Percentiles rank a stretch among this genome's conserved stretches.
Conservation (phyloP, 2,113 vertebrate species). For the Cyphomyrus discorhynchus region DNA sequence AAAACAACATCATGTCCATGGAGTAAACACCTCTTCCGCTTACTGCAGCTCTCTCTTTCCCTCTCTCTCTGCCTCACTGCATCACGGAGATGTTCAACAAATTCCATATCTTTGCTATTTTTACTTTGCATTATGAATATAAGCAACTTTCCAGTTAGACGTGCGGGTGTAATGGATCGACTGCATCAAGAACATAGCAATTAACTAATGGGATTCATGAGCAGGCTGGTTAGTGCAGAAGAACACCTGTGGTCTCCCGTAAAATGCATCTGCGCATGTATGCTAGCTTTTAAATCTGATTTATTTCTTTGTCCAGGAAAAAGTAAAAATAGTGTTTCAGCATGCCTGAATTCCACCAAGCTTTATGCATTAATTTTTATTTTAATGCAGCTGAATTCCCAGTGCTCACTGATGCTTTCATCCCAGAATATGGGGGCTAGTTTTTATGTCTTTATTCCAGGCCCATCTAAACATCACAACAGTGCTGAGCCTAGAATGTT, state of each 20-base stretch:
- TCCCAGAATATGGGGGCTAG: not conserved
- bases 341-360: not conserved
- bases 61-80: not conserved
- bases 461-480: not conserved
- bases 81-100: not conserved
- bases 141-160: conserved; percentile 33
- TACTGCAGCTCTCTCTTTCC: not conserved
- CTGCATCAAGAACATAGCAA: not conserved
- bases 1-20: not conserved
- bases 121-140: conserved; percentile 18
- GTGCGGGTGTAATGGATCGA: not conserved
- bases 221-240: not conserved
- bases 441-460: not conserved
- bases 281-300: not conserved
- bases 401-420: not conserved
- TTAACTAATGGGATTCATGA: not conserved
- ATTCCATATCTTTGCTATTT: not conserved
- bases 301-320: not conserved
- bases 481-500: not conserved
- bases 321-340: not conserved
- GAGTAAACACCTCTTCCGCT: not conserved
- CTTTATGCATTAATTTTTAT: not conserved
- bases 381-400: not conserved
- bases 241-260: not conserved
- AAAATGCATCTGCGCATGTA: not conserved